Conservation (phyloP, 1,140 invertebrate species). For the Wiebesia pumilae region DNA sequence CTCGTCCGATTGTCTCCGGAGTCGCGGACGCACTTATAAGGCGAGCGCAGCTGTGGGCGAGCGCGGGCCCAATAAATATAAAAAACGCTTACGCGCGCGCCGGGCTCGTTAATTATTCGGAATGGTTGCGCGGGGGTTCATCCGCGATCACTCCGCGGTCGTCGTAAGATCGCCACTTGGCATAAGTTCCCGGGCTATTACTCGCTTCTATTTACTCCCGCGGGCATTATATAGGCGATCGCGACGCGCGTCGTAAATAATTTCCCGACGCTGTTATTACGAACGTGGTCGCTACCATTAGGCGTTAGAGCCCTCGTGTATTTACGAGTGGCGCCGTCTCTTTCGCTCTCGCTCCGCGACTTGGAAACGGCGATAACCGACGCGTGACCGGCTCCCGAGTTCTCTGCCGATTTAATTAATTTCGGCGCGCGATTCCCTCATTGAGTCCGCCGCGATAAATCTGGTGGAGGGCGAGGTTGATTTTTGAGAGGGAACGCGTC, state of each 20-base stretch:
- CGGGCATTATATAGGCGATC: conserved; percentile 53
- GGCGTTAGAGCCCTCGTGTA: neutral
- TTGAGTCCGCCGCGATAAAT: conserved; percentile 43
- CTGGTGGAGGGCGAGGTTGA: neutral
- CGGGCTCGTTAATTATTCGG: conserved; percentile 73
- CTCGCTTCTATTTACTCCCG: conserved; percentile 14
- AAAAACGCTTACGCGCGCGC: conserved; percentile 50
- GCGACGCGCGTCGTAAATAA: conserved; percentile 65
- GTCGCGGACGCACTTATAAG: no score
- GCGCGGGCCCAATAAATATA: neutral
- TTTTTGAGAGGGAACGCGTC: conserved; percentile 33
- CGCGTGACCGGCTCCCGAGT: conserved; percentile 29
- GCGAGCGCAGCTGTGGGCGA: neutral
- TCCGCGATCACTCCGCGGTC: neutral
- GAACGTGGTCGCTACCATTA: conserved; percentile 50
- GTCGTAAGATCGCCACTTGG: conserved; percentile 22
- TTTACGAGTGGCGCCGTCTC: conserved; percentile 27
- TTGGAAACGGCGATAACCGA: conserved; percentile 34
- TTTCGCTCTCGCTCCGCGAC: neutral
- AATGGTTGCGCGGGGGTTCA: conserved; percentile 60
- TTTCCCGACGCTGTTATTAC: conserved; percentile 59
- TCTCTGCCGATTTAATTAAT: conserved; percentile 45
- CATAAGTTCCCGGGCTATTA: conserved; percentile 10
- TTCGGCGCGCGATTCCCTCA: conserved; percentile 19
- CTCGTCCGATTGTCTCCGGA: no score